Evolutionary conservation across 2,797 vertebrate species (phyloP).

Genomic region (Mus minutoides): DNA sequence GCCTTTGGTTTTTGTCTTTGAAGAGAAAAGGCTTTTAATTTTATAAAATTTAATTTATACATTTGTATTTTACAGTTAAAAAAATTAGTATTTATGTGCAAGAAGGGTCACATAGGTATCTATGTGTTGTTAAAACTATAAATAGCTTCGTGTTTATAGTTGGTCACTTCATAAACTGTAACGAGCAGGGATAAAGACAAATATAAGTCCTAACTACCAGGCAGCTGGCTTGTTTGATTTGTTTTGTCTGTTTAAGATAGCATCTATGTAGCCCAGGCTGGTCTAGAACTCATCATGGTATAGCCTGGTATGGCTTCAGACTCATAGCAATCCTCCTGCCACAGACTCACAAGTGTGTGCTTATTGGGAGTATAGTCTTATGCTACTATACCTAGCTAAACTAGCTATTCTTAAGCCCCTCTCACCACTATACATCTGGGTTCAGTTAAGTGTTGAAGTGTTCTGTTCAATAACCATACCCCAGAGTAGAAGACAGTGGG

Average conservation of each 20-base stretch:
- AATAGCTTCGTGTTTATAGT: not conserved
- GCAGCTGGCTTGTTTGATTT: not conserved
- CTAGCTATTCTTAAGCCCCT: not conserved
- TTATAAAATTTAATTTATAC: not conserved
- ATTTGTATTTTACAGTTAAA: slow-evolving; percentile 26
- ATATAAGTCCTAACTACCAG: not conserved
- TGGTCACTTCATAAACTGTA: not conserved
- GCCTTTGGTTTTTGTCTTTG: slow-evolving; percentile 27
- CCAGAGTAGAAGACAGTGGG: not conserved
- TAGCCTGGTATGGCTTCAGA: not conserved
- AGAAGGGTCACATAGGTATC: not conserved
- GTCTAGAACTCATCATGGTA: not conserved
- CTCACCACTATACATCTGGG: not conserved
- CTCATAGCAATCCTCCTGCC: not conserved
- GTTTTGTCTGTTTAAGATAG: not conserved
- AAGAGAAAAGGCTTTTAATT: slow-evolving; percentile 26
- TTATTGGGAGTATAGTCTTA: not conserved
- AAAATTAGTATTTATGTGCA: slow-evolving; percentile 2
- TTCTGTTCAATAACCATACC: not conserved
- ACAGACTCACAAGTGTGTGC: not conserved
- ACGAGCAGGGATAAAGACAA: not conserved
- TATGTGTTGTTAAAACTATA: not conserved
- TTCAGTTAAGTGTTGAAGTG: not conserved
- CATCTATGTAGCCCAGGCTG: not conserved
- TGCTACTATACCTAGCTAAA: not conserved